Conservation (phyloP, 2,113 vertebrate species). For the Pollimyrus isidori region DNA sequence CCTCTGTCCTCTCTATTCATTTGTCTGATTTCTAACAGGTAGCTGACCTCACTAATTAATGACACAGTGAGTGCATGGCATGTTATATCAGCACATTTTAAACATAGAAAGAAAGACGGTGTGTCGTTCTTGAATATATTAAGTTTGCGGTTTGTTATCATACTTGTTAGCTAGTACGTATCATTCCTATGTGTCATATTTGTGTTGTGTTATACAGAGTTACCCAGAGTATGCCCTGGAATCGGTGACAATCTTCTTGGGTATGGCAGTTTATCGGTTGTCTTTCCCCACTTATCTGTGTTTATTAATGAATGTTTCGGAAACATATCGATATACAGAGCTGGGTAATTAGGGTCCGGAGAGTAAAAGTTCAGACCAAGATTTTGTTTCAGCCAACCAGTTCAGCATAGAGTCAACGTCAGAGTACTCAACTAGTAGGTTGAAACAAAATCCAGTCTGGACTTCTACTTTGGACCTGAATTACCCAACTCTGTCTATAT, state of each 20-base stretch:
- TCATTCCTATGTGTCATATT: not conserved
- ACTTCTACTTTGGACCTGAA: no score
- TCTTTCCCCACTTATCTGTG: not conserved
- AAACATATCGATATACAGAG: not conserved
- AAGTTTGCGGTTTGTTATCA: not conserved
- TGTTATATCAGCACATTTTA: not conserved
- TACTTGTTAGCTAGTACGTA: not conserved
- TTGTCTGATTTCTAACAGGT: not conserved
- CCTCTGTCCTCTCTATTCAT: not conserved
- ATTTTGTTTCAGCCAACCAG: no score
- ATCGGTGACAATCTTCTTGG: not conserved
- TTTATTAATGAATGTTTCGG: not conserved
- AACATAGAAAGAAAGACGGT: not conserved
- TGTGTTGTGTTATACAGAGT: not conserved
- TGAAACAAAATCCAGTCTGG: no score
- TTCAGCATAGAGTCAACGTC: no score
- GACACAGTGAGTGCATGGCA: not conserved
- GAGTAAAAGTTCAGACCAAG: no score
- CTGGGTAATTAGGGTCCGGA: no score
- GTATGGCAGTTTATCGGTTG: not conserved
- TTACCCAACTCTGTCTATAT: no score
- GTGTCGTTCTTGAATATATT: not conserved
- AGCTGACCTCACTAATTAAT: not conserved
- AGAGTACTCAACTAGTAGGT: no score
- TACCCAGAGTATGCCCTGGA: no score